phyloP scores from a whole-genome alignment of 1,140 invertebrate genomes.

The Hesperophylax magnus region DNA sequence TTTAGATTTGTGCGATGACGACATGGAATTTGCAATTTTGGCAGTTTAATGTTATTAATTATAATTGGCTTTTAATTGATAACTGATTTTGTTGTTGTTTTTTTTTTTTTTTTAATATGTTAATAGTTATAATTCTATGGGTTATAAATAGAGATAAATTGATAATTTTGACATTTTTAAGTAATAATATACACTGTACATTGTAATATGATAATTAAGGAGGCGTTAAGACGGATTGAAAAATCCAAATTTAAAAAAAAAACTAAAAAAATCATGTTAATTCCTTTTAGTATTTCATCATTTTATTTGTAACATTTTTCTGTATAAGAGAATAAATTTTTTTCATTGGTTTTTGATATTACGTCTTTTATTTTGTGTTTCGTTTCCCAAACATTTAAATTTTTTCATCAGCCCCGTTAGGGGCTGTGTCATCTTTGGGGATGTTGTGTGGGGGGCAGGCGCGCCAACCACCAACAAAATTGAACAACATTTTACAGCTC shows the following conservation, averaged over 20 bases:
- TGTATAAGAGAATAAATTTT: constrained; percentile 40
- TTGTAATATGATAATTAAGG: no score
- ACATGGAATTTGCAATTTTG: no score
- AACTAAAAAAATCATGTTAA: constrained; percentile 29
- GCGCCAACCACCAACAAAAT: no score
- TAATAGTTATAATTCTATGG: constrained; percentile 1
- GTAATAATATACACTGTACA: no score
- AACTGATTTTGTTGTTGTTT: no score
- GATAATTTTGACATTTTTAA: neutral
- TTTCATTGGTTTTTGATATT: constrained; percentile 39
- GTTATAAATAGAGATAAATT: neutral
- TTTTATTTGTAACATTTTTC: constrained; percentile 38
- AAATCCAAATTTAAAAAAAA: constrained; percentile 19
- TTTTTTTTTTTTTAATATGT: neutral
- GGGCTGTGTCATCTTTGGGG: no score
- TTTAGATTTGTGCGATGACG: no score
- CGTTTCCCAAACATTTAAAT: neutral
- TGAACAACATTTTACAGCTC: no score
- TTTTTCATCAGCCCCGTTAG: no score
- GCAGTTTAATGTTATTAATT: no score
- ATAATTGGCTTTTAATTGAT: no score
- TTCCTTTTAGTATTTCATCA: constrained; percentile 19
- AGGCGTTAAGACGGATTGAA: constrained; percentile 20
- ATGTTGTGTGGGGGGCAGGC: no score
- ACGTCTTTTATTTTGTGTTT: neutral